Base-by-base conservation (phyloP, 2,888 invertebrate genomes). In the Abrostola triplasia region DNA sequence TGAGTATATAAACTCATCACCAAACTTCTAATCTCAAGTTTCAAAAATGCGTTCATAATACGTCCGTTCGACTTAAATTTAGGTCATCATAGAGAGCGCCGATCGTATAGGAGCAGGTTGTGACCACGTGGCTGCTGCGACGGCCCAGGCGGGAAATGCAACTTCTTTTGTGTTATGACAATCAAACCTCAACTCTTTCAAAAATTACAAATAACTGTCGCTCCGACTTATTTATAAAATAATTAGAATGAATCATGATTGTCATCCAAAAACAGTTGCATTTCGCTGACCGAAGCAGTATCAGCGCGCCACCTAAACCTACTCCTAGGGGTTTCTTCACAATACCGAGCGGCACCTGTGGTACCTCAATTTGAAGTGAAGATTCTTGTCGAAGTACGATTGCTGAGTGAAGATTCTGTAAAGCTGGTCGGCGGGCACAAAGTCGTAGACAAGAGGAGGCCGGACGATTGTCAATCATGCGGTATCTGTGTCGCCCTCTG, bases 401-500 rank as follows among this genome's bases (percentile, higher is more conserved):
- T 83, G 77, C 67, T 82, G 80, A 36, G 88, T 82, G 75, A 88
- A 86, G 50, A 81, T 70, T 40, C 78, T 70, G 75, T 80, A 86
- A 52, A 90, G 72, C 12, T 73, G 63, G 40, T 71, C 64, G n/a
- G 90, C 88, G 74, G 85, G 79, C 57, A 78, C 79, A 64, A 68
- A 57, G 64, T 79, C 79, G 62, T 66, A 51, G 44, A 42, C 35
- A n/a, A 36, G 0, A 7, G 72, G 7, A 1, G 13, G 35, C 62
- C 73, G 11, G 35, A 8, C 10, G 11, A 37, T 50, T 36, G 35
- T 40, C 48, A 81, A 91, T 92, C 92, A 92, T 85, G 82, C 84
- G 41, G 87, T 71, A 68, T 90, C 90, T 0, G 81, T 62, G 37
- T 85, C 87, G 0, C 85, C 75, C 42, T 88, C 90, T n/a, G 77